Conservation (phyloP, 2,797 vertebrate genomes). For the Micropoecilia bifurca region DNA sequence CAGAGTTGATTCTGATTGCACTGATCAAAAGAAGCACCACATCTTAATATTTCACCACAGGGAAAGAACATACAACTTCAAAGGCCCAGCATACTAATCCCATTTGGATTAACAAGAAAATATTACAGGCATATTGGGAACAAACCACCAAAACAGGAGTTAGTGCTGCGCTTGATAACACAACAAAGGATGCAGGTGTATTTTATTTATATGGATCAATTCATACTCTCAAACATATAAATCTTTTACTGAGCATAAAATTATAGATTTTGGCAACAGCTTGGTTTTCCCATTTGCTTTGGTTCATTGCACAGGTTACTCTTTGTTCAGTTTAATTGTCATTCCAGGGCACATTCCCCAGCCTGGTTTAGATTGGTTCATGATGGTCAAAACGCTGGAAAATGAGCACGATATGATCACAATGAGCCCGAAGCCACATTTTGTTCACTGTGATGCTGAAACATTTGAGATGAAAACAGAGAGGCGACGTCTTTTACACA, state of each 20-base stretch:
- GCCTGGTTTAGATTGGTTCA: conserved; percentile 75
- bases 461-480: conserved; percentile 48
- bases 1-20: conserved; percentile 71
- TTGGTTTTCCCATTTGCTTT: conserved; percentile 63
- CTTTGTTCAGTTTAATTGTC: conserved; percentile 81
- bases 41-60: conserved; percentile 54
- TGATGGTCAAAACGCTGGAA: conserved; percentile 64
- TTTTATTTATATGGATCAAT: background rate
- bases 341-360: conserved; percentile 74
- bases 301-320: conserved; percentile 74
- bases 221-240: background rate
- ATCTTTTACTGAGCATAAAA: conserved; percentile 39
- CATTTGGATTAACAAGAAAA: conserved; percentile 74
- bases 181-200: background rate
- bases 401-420: conserved; percentile 60
- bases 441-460: conserved; percentile 70
- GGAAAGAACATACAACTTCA: conserved; percentile 58
- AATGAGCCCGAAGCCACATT: conserved; percentile 46
- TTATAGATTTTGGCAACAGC: conserved; percentile 67
- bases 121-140: conserved; percentile 42
- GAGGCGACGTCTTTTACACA: conserved; percentile 23
- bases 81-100: conserved; percentile 67
- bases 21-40: conserved; percentile 73
- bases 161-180: background rate
- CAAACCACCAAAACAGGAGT: conserved; percentile 8